Percentiles rank a stretch among this genome's conserved stretches.
These are phyloP conservation scores for Kryptopterus vitreolus DNA, from an alignment of 2,797 vertebrate genomes.

Conservation along the genomic window DNA sequence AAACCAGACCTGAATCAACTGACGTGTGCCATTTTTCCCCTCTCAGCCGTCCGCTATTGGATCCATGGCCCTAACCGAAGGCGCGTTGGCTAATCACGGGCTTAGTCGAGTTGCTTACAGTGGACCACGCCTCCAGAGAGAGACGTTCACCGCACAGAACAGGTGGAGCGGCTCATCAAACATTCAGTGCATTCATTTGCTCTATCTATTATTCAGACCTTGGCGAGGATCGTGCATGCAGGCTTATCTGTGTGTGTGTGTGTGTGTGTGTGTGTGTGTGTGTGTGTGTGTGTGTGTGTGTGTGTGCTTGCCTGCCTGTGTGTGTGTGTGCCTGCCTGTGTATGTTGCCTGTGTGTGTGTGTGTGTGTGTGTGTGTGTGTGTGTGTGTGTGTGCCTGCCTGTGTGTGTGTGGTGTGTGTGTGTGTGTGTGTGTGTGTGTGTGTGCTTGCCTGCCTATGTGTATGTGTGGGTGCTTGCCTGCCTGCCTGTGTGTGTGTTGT, in stretches of 20 bases:
- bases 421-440: background rate
- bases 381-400: too few species aligned
- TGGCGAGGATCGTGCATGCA: conserved; percentile 16
- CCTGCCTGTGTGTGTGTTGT: too few species aligned
- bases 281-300: background rate
- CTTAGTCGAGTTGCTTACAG: conserved; percentile 92
- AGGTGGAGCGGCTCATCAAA: conserved; percentile 72
- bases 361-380: conserved; percentile 21
- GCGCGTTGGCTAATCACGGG: conserved; percentile 92
- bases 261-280: background rate
- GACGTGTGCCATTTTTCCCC: background rate
- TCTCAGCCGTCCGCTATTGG: conserved; percentile 90
- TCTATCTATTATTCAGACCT: conserved; percentile 49
- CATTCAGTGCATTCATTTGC: conserved; percentile 33
- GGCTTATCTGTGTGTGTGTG: background rate
- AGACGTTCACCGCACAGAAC: conserved; percentile 96
- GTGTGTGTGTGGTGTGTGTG: too few species aligned
- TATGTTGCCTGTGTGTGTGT: too few species aligned
- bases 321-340: background rate
- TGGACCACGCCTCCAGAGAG: conserved; percentile 93
- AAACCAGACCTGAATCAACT: background rate
- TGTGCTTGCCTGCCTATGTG: background rate
- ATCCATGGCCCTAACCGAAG: conserved; percentile 94
- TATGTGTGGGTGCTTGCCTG: conserved; percentile 27
- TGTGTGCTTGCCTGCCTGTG: conserved; percentile 32